Percentiles rank a stretch among this genome's conserved stretches.
These are phyloP conservation scores for Amphiduros pacificus DNA, from an alignment of 2,888 invertebrate genomes.

Conservation along the genomic window DNA sequence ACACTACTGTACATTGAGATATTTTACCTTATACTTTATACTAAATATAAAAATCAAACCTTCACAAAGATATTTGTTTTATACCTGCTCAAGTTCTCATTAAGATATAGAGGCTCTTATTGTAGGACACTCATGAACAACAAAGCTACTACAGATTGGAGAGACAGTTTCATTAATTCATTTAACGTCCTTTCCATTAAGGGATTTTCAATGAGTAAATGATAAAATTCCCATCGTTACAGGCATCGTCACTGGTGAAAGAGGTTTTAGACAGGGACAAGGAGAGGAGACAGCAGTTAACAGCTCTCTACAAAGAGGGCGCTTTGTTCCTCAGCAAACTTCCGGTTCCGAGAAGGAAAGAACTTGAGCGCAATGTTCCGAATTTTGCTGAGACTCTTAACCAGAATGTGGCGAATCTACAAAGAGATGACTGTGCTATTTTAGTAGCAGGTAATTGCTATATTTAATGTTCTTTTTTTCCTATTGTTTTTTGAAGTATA, in stretches of 20 bases:
- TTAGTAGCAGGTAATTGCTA: constrained; percentile 19
- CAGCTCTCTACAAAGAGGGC: constrained; percentile 29
- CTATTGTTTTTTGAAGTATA: neutral
- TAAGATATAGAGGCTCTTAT: no score
- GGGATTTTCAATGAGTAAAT: neutral
- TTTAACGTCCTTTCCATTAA: neutral
- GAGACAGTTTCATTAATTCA: no score
- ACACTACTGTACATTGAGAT: no score
- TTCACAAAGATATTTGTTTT: no score
- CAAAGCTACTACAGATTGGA: no score
- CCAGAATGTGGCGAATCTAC: constrained; percentile 11
- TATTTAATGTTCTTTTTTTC: neutral
- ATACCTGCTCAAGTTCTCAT: no score
- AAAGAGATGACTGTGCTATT: constrained; percentile 20
- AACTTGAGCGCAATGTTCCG: constrained; percentile 14
- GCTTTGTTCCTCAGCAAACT: constrained; percentile 17
- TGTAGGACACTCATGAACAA: no score
- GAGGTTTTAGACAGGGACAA: constrained; percentile 33
- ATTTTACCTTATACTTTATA: no score
- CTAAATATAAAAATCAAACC: no score
- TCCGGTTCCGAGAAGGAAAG: constrained; percentile 2
- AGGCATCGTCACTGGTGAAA: constrained; percentile 23
- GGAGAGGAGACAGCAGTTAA: constrained; percentile 30
- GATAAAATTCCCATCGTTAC: neutral
- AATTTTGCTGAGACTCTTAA: constrained; percentile 6